Percentiles rank a stretch among this genome's conserved stretches.
Evolutionary conservation across 2,113 vertebrate genomes (phyloP).

Genomic region (Xenopus laevis): DNA sequence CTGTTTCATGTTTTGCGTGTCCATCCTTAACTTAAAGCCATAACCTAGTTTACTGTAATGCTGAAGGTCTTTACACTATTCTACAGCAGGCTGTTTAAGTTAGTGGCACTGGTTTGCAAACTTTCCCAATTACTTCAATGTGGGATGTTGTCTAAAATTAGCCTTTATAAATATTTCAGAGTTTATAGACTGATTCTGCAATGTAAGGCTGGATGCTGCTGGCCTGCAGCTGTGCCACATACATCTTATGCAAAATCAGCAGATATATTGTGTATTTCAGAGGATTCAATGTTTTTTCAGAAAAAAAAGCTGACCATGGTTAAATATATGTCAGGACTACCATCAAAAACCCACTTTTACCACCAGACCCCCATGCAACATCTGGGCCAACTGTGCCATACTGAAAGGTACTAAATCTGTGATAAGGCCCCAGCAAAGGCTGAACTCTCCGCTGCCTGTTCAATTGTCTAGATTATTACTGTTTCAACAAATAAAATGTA

Average conservation of each 20-base stretch:
- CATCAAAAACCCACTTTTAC: no score
- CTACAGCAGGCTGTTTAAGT: not conserved
- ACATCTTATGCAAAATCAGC: not conserved
- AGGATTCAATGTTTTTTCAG: not conserved
- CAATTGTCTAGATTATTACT: no score
- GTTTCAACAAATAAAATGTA: no score
- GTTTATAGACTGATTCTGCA: not conserved
- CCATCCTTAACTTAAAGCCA: not conserved
- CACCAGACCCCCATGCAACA: no score
- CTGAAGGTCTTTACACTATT: not conserved
- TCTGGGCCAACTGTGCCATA: no score
- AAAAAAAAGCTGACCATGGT: no score
- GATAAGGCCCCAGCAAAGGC: no score
- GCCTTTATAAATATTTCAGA: not conserved
- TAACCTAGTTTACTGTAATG: not conserved
- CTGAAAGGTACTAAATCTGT: no score
- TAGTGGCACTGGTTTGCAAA: not conserved
- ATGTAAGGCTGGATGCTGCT: not conserved
- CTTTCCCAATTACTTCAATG: not conserved
- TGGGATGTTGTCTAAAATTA: conserved; percentile 1
- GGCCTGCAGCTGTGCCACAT: not conserved
- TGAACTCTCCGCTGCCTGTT: no score
- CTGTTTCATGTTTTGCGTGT: not conserved
- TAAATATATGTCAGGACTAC: no score
- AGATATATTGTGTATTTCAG: not conserved